These are phyloP conservation scores for Dolichotis patagonum DNA, from an alignment of 2,113 vertebrate genomes.

Conservation along the genomic window DNA sequence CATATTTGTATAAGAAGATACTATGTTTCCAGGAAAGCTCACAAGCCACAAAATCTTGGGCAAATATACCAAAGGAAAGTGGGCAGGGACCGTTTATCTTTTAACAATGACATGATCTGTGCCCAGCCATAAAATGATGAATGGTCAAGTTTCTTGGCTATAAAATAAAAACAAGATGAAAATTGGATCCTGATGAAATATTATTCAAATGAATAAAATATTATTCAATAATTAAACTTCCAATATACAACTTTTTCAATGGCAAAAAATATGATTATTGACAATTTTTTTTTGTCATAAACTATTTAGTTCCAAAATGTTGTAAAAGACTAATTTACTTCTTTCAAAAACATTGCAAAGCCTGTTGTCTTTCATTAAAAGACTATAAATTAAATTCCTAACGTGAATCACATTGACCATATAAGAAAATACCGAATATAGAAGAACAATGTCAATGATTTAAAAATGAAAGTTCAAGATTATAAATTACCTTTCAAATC, in stretches of 20 bases:
- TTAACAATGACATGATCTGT: not conserved
- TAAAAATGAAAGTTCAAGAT: not conserved
- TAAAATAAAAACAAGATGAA: not conserved
- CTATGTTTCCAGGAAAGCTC: not conserved
- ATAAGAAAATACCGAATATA: not conserved
- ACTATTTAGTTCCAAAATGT: not conserved
- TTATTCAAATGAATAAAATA: not conserved
- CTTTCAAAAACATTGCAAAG: not conserved
- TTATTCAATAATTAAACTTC: not conserved
- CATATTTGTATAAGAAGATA: not conserved
- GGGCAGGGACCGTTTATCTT: not conserved
- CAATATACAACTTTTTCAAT: not conserved
- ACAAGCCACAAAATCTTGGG: not conserved
- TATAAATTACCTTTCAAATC: slow-evolving; percentile 92
- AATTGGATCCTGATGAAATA: not conserved
- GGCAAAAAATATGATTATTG: not conserved
- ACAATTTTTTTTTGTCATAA: not conserved
- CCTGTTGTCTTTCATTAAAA: not conserved
- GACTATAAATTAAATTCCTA: not conserved
- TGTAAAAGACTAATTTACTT: not conserved
- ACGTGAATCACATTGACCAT: not conserved
- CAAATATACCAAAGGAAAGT: not conserved
- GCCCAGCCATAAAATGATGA: not conserved
- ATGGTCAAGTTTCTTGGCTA: slow-evolving; percentile 16
- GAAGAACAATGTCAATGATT: not conserved